Evolutionary conservation across 1,140 invertebrate genomes (phyloP).

Genomic region (Drosophila novamexicana): DNA sequence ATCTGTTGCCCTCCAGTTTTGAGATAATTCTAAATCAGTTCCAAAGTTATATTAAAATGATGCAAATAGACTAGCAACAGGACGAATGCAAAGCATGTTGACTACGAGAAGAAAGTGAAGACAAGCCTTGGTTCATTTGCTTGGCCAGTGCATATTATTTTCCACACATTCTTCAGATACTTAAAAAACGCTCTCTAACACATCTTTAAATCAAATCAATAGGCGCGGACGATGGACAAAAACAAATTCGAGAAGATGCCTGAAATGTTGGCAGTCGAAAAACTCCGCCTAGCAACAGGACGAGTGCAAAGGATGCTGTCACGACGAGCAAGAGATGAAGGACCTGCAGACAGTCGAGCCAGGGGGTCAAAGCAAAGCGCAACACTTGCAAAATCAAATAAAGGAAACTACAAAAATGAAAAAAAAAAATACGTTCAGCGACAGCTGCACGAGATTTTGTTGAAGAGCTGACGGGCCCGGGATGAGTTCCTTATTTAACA

Average conservation of each 20-base stretch:
- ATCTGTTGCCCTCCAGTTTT: too few species aligned
- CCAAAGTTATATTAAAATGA: too few species aligned
- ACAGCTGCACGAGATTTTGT: conserved; percentile 70
- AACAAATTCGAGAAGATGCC: conserved; percentile 22
- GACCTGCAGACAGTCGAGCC: conserved; percentile 29
- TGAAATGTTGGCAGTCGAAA: conserved; percentile 17
- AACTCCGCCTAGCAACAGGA: conserved; percentile 68
- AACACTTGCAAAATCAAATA: conserved; percentile 79
- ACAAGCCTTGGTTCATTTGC: too few species aligned
- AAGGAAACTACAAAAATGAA: conserved; percentile 53
- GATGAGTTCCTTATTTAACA: conserved; percentile 38
- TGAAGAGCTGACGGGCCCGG: conserved; percentile 22
- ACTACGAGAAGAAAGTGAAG: too few species aligned
- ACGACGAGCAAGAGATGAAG: neutral
- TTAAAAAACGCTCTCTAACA: neutral
- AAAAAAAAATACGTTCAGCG: conserved; percentile 28
- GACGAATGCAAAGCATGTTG: too few species aligned
- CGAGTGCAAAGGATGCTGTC: conserved; percentile 5
- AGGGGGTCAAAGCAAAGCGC: conserved; percentile 29
- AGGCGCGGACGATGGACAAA: conserved; percentile 8
- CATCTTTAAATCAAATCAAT: conserved; percentile 18
- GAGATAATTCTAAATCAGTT: too few species aligned
- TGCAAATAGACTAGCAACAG: too few species aligned
- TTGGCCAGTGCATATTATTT: too few species aligned
- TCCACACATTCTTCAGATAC: too few species aligned